Conservation (phyloP, 1,140 invertebrate genomes). For the Drosophila obscura region DNA sequence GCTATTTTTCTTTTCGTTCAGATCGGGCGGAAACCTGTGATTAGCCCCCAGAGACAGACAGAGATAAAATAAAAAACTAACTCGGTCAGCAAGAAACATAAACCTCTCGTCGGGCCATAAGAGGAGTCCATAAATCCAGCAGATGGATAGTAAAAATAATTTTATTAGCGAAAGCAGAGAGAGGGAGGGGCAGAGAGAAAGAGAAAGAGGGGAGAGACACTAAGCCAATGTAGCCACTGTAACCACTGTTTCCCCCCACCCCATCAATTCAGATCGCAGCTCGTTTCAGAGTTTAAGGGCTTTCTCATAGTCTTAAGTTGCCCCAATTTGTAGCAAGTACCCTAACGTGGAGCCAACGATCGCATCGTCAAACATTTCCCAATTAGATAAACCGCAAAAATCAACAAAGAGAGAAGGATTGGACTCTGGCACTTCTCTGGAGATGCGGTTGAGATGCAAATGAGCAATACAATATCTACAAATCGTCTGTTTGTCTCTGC, state of each 20-base stretch:
- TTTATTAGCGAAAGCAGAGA: slow-evolving; percentile 55
- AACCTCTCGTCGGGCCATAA: slow-evolving; percentile 18
- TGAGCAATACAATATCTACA: slow-evolving; percentile 1
- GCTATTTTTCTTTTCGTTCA: slow-evolving; percentile 39
- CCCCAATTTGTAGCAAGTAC: slow-evolving; percentile 64
- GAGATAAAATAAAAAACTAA: slow-evolving; percentile 29
- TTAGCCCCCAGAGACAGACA: slow-evolving; percentile 26
- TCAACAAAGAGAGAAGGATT: slow-evolving; percentile 3
- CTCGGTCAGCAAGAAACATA: slow-evolving; percentile 10
- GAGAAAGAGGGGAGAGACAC: no score
- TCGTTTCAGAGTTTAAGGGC: slow-evolving; percentile 25
- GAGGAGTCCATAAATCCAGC: slow-evolving; percentile 44
- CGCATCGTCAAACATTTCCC: slow-evolving; percentile 49
- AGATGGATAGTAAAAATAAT: slow-evolving; percentile 34
- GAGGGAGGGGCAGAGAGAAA: no score
- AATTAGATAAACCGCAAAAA: slow-evolving; percentile 65
- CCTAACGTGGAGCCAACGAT: slow-evolving; percentile 12
- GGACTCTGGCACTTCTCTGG: background rate
- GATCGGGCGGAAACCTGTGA: slow-evolving; percentile 59
- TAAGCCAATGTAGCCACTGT: slow-evolving; percentile 1
- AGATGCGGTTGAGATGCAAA: slow-evolving; percentile 24
- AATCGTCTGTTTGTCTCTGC: no score
- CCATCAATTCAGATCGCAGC: slow-evolving; percentile 13
- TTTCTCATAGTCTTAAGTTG: slow-evolving; percentile 28
- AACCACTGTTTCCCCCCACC: slow-evolving; percentile 1